Conservation (phyloP, 1,140 invertebrate species). For the Caenorhabditis briggsae region DNA sequence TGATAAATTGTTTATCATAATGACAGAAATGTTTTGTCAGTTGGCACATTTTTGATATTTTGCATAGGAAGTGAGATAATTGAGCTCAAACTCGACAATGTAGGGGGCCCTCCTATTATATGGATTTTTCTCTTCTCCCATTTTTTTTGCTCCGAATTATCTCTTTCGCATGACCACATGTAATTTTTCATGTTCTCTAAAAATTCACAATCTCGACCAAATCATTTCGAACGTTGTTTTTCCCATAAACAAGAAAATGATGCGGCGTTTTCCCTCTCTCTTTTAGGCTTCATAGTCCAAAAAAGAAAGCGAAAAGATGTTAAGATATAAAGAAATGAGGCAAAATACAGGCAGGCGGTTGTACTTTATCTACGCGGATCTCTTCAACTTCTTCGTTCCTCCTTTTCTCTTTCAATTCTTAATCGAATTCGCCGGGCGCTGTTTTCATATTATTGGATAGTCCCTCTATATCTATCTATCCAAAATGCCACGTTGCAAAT, state of each 20-base stretch:
- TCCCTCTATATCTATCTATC: background rate
- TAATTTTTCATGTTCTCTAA: background rate
- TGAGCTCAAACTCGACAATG: too few relatives aligned
- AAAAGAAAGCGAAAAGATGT: constrained; percentile 55
- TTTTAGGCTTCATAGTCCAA: constrained; percentile 41
- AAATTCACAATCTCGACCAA: background rate
- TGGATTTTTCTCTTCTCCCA: too few relatives aligned
- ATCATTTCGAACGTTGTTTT: constrained; percentile 24
- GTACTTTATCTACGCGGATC: constrained; percentile 50
- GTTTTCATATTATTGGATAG: too few relatives aligned
- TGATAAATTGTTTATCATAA: too few relatives aligned
- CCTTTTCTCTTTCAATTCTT: background rate
- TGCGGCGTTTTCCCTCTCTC: background rate
- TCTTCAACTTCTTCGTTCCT: background rate
- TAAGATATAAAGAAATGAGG: constrained; percentile 54
- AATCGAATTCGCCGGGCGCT: too few relatives aligned
- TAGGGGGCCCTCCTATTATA: too few relatives aligned
- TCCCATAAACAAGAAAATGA: constrained; percentile 10
- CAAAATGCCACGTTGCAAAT: constrained; percentile 40
- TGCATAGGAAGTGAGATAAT: too few relatives aligned
- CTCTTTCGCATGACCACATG: too few relatives aligned
- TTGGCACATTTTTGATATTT: too few relatives aligned
- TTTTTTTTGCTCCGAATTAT: too few relatives aligned
- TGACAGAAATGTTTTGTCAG: too few relatives aligned
- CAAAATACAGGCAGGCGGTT: constrained; percentile 49